phyloP scores from a whole-genome alignment of 2,797 vertebrate species.

The Esox masquinongy region DNA sequence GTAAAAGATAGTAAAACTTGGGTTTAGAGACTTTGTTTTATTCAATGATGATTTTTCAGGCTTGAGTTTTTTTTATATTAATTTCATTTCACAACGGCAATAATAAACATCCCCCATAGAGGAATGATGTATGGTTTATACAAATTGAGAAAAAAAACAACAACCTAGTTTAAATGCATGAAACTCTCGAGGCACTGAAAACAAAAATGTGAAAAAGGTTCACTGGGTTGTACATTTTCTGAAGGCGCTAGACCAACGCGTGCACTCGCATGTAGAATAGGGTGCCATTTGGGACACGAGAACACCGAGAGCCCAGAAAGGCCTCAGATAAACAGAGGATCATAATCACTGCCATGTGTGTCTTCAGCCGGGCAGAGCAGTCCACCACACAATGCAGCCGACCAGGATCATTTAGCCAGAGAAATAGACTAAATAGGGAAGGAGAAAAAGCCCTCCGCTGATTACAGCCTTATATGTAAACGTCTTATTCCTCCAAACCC shows the following conservation, averaged over 20 bases:
- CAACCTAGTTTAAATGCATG: no score
- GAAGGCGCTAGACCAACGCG: not conserved
- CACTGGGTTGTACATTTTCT: no score
- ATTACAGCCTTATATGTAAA: slow-evolving; percentile 76
- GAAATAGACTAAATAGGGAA: slow-evolving; percentile 71
- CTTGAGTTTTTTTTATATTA: no score
- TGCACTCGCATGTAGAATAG: not conserved
- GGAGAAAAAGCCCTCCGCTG: slow-evolving; percentile 64
- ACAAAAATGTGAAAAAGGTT: no score
- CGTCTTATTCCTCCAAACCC: slow-evolving; percentile 58
- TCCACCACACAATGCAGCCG: slow-evolving; percentile 50
- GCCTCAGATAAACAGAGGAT: slow-evolving; percentile 64
- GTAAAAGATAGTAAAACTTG: no score
- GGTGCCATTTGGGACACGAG: slow-evolving; percentile 17
- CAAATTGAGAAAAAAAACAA: no score
- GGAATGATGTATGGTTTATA: no score
- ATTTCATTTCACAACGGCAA: no score
- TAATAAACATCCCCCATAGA: no score
- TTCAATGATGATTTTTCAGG: no score
- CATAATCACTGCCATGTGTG: slow-evolving; percentile 76
- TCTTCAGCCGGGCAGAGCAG: slow-evolving; percentile 56
- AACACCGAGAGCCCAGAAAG: slow-evolving; percentile 22
- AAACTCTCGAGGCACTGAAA: no score
- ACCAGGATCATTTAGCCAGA: slow-evolving; percentile 63
- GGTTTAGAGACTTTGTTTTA: no score